A percentile compares a stretch with the other conserved stretches of the same genome.
These are phyloP conservation scores for Pituophis catenifer DNA, from an alignment of 2,113 vertebrate species.

Conservation along the genomic window DNA sequence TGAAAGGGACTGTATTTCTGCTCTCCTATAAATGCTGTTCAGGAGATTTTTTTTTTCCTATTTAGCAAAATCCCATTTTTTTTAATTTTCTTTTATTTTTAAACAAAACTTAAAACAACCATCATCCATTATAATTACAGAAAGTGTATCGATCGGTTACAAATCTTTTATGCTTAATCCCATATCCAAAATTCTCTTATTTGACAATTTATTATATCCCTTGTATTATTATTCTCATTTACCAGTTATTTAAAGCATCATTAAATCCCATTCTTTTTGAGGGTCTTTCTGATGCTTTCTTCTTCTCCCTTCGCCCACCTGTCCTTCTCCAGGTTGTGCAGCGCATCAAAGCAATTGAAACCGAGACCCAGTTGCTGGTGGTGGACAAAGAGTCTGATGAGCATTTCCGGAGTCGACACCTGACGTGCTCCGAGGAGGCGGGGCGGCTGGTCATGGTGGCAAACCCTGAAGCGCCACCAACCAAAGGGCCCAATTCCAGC, in stretches of 20 bases:
- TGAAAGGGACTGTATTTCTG: neutral
- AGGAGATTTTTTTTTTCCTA: too few species aligned
- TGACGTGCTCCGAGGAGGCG: conserved; percentile 82
- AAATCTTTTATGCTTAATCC: too few species aligned
- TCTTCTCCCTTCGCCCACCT: neutral
- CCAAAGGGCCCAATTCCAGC: conserved; percentile 55
- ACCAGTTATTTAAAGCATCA: neutral
- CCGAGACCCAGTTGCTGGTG: conserved; percentile 85
- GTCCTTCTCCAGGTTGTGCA: conserved; percentile 81
- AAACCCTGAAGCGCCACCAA: neutral
- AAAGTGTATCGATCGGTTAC: too few species aligned
- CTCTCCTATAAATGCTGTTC: neutral
- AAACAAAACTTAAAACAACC: too few species aligned
- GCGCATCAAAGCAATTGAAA: conserved; percentile 82
- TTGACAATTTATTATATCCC: too few species aligned
- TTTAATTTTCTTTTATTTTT: too few species aligned
- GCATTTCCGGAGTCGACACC: conserved; percentile 73
- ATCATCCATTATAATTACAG: too few species aligned
- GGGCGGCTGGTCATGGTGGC: conserved; percentile 69
- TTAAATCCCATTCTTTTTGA: rapidly evolving
- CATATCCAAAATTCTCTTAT: too few species aligned
- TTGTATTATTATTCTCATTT: too few species aligned
- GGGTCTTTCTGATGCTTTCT: neutral
- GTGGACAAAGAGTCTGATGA: conserved; percentile 89
- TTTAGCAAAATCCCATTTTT: neutral